These are phyloP conservation scores for Tapera naevia DNA, from an alignment of 2,797 vertebrate genomes.

Conservation along the genomic window DNA sequence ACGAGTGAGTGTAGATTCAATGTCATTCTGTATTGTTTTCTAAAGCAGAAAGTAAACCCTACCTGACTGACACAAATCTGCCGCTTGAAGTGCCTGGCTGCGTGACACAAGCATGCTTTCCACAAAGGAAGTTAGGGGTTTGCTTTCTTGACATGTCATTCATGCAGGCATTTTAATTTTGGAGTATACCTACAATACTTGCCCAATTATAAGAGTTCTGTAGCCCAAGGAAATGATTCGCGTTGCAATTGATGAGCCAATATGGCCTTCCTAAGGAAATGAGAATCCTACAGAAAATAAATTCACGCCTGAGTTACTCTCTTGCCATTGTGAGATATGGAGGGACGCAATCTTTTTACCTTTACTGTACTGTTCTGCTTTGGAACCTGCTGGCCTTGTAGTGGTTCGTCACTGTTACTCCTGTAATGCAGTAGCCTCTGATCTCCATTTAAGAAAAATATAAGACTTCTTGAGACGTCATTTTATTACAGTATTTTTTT, in stretches of 20 bases:
- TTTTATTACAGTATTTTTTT: neutral
- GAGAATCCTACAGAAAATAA: neutral
- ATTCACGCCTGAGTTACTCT: neutral
- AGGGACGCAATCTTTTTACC: neutral
- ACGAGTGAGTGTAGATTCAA: neutral
- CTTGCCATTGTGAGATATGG: neutral
- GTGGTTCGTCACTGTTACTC: neutral
- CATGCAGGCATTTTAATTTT: neutral
- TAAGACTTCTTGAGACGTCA: neutral
- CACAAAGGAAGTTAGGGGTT: neutral
- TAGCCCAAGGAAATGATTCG: neutral
- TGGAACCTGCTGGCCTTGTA: neutral
- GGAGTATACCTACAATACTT: neutral
- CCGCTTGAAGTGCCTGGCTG: neutral
- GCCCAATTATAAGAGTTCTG: neutral
- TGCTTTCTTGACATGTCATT: neutral
- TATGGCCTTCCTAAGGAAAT: neutral
- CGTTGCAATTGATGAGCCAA: neutral
- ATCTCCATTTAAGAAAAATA: neutral
- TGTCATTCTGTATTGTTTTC: neutral
- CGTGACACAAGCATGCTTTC: neutral
- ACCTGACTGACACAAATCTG: neutral
- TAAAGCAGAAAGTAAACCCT: neutral
- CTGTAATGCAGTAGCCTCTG: neutral
- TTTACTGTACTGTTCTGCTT: neutral